Evolutionary conservation across 2,797 vertebrate genomes (phyloP).

Genomic region (Anguilla obscura): DNA sequence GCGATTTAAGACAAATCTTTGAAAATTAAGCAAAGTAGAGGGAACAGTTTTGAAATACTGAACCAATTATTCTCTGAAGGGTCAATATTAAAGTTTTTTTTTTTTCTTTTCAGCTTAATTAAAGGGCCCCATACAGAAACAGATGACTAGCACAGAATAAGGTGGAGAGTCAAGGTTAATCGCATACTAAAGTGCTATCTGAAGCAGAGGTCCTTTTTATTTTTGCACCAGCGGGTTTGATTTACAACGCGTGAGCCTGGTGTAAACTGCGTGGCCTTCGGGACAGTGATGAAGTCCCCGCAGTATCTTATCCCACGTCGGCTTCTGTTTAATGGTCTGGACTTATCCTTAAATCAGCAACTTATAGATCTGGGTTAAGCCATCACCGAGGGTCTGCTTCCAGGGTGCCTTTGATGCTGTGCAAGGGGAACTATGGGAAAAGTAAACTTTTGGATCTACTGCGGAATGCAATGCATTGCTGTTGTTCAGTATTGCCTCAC

Average conservation of each 20-base stretch:
- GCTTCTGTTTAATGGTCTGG: conserved; percentile 19
- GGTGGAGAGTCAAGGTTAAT: background rate
- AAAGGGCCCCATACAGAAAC: background rate
- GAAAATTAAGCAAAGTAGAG: background rate
- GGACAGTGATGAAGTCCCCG: conserved; percentile 7
- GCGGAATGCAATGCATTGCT: background rate
- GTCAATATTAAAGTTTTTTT: background rate
- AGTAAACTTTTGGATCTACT: conserved; percentile 10
- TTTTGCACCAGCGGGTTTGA: background rate
- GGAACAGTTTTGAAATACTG: background rate
- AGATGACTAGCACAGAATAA: background rate
- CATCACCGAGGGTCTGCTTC: background rate
- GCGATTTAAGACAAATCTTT: background rate
- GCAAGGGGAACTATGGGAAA: background rate
- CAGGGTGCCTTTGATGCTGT: background rate
- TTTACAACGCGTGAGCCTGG: background rate
- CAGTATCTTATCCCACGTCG: background rate
- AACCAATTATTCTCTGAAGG: background rate
- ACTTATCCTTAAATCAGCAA: conserved; percentile 21
- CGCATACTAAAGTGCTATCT: background rate
- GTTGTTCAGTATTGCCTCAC: background rate
- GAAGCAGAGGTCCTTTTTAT: background rate
- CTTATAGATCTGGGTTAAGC: conserved; percentile 15
- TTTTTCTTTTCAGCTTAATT: background rate
- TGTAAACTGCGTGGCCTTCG: background rate